These are phyloP conservation scores for Grammomys dolichurus DNA, from an alignment of 2,113 vertebrate genomes.

Conservation along the genomic window DNA sequence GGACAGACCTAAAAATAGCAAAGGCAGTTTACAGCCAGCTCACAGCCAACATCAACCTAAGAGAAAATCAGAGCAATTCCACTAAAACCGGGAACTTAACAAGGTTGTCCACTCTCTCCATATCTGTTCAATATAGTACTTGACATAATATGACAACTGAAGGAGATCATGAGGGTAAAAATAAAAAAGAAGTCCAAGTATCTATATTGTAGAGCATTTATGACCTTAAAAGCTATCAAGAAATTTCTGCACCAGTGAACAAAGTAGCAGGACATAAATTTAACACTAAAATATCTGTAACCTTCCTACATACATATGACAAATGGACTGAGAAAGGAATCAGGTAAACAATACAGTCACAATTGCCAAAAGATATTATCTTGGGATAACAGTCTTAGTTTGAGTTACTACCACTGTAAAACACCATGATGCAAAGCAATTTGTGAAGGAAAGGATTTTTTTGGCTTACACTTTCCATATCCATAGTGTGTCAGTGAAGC, in stretches of 20 bases:
- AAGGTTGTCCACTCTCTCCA: neutral
- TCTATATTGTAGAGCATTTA: neutral
- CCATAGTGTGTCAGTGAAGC: neutral
- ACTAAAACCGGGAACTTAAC: neutral
- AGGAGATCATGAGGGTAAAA: neutral
- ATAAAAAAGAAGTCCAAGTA: neutral
- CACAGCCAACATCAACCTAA: neutral
- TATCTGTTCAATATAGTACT: neutral
- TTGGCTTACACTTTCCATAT: neutral
- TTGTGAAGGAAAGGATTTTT: neutral
- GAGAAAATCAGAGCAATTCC: neutral
- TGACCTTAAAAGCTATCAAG: neutral
- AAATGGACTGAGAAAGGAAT: neutral
- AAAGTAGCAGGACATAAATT: neutral
- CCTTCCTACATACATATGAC: neutral
- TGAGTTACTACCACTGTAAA: neutral
- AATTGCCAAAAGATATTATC: neutral
- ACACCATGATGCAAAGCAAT: neutral
- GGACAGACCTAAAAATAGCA: neutral
- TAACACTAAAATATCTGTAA: neutral
- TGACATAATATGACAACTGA: neutral
- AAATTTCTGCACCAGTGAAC: neutral
- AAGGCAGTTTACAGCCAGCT: neutral
- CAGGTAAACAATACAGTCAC: neutral
- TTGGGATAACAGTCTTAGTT: neutral